These are phyloP conservation scores for Anthopleura sola DNA, from an alignment of 64 coral and sea anemone genomes.

Conservation along the genomic window DNA sequence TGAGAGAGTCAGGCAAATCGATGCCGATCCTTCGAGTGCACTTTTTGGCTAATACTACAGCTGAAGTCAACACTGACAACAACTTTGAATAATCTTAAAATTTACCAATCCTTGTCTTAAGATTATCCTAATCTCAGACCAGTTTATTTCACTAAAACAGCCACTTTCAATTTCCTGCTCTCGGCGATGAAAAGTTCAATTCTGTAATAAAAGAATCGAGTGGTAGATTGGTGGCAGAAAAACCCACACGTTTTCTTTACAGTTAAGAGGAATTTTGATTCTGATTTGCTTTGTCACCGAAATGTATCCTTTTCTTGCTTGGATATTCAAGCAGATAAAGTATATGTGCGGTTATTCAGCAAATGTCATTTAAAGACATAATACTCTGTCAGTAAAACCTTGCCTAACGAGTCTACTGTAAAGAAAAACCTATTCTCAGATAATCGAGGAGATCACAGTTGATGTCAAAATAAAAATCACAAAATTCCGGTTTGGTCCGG, in stretches of 20 bases:
- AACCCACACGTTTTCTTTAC: not conserved
- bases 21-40: conserved; percentile 2
- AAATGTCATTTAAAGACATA: not conserved
- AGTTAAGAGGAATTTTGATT: not conserved
- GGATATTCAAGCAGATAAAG: not conserved
- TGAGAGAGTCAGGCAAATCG: not conserved
- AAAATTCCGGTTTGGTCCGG: not conserved
- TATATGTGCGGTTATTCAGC: not conserved
- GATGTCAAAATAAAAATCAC: conserved; percentile 18
- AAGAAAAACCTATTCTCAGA: not conserved
- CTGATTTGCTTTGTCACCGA: not conserved
- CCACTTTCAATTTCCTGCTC: not conserved
- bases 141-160: not conserved
- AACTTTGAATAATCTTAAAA: not conserved
- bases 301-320: not conserved
- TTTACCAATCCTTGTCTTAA: conserved; percentile 9
- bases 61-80: conserved; percentile 5
- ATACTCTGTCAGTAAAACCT: conserved; percentile 1
- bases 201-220: too few species aligned
- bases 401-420: not conserved
- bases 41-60: conserved; percentile 16
- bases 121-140: not conserved
- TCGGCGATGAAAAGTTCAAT: not conserved
- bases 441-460: not conserved
- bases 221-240: too few species aligned